These are phyloP conservation scores for human (Homo sapiens) DNA, from an alignment of 2,113 vertebrate species.

Conservation along the genomic window GRCh38 chr6:132065001-132065500, in stretches of 20 bases:
- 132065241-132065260: background rate
- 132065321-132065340: background rate
- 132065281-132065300: background rate
- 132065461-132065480: background rate
- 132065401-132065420: background rate
- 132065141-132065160: background rate
- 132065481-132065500: background rate
- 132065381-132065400: constrained; percentile 33
- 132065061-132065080: background rate
- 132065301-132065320: background rate
- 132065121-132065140: background rate
- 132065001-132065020: too few relatives aligned
- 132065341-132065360: constrained; percentile 23
- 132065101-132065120: background rate
- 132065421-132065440: background rate
- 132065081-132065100: background rate
- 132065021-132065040: background rate
- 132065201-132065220: background rate
- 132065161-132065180: constrained; percentile 22
- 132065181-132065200: background rate
- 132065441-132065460: background rate
- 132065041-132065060: background rate
- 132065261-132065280: constrained; percentile 10
- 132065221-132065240: constrained; percentile 45
- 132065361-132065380: background rate